These are phyloP conservation scores for Myiothlypis chrysogaster DNA, from an alignment of 2,797 vertebrate species.

Conservation along the genomic window DNA sequence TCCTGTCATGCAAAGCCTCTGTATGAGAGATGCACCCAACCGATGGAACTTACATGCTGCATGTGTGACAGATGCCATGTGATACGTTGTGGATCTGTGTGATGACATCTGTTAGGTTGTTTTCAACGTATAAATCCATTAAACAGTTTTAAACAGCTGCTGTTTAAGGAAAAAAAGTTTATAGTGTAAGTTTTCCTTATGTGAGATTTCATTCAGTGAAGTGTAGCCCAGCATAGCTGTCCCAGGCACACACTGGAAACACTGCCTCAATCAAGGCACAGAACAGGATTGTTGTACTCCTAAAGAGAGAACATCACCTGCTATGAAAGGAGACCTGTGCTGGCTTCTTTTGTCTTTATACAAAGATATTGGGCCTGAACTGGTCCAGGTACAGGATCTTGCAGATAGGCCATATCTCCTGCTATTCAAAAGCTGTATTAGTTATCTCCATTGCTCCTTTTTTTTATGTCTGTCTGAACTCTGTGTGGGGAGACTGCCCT, in stretches of 20 bases:
- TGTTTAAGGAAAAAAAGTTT: neutral
- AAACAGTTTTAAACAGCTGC: conserved; percentile 37
- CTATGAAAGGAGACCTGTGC: neutral
- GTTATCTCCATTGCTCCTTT: neutral
- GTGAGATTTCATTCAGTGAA: neutral
- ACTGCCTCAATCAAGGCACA: neutral
- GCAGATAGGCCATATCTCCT: neutral
- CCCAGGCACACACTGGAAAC: neutral
- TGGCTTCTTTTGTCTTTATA: neutral
- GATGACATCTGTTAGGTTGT: conserved; percentile 41
- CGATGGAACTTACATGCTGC: neutral
- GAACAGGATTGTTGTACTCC: neutral
- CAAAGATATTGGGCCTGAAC: neutral
- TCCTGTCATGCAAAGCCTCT: neutral
- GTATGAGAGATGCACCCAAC: neutral
- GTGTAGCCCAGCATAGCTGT: neutral
- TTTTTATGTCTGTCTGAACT: neutral
- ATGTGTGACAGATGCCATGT: conserved; percentile 27
- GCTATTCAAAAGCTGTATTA: neutral
- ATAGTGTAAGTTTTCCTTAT: neutral
- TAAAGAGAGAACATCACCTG: neutral
- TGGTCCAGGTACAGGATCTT: neutral
- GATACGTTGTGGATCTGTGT: neutral
- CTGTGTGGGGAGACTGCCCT: neutral
- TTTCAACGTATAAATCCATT: conserved; percentile 15